Base-by-base conservation (phyloP, 2,888 invertebrate species). In the Agriotes lineatus region DNA sequence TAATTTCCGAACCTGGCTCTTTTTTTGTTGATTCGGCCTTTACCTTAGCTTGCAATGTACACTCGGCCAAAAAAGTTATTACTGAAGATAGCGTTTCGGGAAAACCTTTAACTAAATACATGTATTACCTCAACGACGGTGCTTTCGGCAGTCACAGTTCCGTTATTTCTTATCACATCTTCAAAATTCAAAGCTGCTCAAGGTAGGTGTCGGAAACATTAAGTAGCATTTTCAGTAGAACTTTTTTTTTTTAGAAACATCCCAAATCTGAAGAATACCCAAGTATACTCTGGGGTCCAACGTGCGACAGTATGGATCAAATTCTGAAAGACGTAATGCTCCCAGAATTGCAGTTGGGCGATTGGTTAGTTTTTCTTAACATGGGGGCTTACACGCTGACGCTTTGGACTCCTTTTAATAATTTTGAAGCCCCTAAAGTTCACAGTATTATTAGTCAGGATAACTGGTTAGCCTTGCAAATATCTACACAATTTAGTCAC, bases 81-180 rank as follows among this genome's bases (percentile, higher is more conserved):
- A 75, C 72, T 1, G 73, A 75, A 25, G 72, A 76, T 7, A 72
- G 73, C 10, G 63, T 74, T 25, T n/a, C n/a, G n/a, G n/a, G n/a
- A n/a, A n/a, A n/a, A n/a, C 42, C 56, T 45, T 45, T 82, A 4
- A 80, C 82, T 16, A 86, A 87, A 75, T 85, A 88, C 82, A 97
- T 98, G 97, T 99, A 99, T 85, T 99, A 97, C 87, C 92, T 99
- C 80, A 99, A 99, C 85, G 99, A 99, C 85, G 99, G 99, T 4
- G 96, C 99, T 67, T 99, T 99, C 85, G 98, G 98, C 63, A 97
- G 97, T 67, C 99, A 99, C 89, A 99, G 88, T 35, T 93, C 95
- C 6, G 86, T 85, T 58, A 92, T 67, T 9, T 61, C 62, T 4
- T 35, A 33, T 22, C 22, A 67, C 19, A 2, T 42, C n/a, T 30